Evolutionary conservation across 2,888 invertebrate species (phyloP).

Genomic region (Ypsolopha sequella): DNA sequence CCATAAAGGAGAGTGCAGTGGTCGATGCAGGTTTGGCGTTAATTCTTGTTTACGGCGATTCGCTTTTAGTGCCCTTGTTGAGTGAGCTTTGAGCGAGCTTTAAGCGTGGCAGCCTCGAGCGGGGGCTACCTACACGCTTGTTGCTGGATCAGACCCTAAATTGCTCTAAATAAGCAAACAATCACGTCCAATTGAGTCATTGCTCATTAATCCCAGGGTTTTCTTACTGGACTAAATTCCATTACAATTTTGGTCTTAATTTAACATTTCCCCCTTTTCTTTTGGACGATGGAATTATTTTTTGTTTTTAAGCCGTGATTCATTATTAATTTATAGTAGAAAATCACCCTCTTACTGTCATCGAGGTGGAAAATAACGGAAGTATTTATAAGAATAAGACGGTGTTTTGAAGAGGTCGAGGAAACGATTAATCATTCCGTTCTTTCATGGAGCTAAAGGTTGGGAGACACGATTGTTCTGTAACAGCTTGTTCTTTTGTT

Average conservation of each 20-base stretch:
- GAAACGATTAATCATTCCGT: constrained; percentile 65
- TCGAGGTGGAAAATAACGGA: constrained; percentile 68
- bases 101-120: not conserved
- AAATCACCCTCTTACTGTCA: constrained; percentile 56
- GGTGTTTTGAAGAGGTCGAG: constrained; percentile 66
- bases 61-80: constrained; percentile 57
- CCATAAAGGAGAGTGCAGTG: constrained; percentile 61
- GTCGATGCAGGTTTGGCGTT: constrained; percentile 59
- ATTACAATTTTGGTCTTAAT: not conserved
- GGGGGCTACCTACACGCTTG: constrained; percentile 27
- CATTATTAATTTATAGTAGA: constrained; percentile 61
- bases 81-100: constrained; percentile 20
- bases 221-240: not conserved
- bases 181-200: not conserved
- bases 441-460: constrained; percentile 62
- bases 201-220: not conserved
- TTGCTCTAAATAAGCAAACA: not conserved
- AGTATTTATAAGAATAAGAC: constrained; percentile 66
- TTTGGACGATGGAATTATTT: constrained; percentile 14
- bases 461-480: constrained; percentile 58
- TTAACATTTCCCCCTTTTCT: too few relatives aligned
- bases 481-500: constrained; percentile 54
- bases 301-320: constrained; percentile 44
- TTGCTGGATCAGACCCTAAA: not conserved
- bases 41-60: constrained; percentile 65